Evolutionary conservation across 2,888 invertebrate species (phyloP), one percentile per base, ranked within the genome.

Genomic region (Unio pictorum): DNA sequence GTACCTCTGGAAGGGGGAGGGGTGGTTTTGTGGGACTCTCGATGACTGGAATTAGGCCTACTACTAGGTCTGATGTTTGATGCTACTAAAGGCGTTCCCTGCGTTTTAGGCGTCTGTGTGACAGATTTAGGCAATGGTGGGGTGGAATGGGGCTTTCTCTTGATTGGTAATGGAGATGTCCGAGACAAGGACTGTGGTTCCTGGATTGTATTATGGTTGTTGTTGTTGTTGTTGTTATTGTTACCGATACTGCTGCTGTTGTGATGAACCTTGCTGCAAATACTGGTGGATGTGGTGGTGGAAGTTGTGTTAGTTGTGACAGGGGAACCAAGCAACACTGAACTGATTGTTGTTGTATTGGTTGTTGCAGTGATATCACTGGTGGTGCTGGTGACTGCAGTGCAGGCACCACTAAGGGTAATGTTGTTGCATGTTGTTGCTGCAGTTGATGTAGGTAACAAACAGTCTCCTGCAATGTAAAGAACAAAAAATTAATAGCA

Each of bases 331-430:
- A 73, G 30, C 64, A 69, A 61, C 66, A 71, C 69, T 78, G 79
- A 73, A 72, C 78, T 78, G 74, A 75, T 78, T 71, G 81, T 78
- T 63, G 78, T 73, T 69, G 93, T 80, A 67, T 74, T 79, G 55
- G 76, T 78, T 62, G 81, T 74, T 15, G 79, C 73, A 11, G 79
- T 73, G 55, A 78, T 90, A 71, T 76, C 75, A 75, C 76, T 79
- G 66, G 77, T 76, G 55, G 81, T 75, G n/a, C 77, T 71, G 54
- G 81, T 75, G 15, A 76, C 90, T 57, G 93, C 92, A 71, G 92
- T 45, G 45, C 45, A 45, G 45, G 45, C 45, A 45, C 45, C 45
- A 45, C 45, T 45, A 45, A 45, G 45, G 8, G 45, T 45, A 45
- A 3, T 45, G 45, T 45, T 45, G 45, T 45, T 11, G 45, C 45